Base-by-base conservation (phyloP, 2,113 vertebrate species). In the Forbesichthys agassizii region DNA sequence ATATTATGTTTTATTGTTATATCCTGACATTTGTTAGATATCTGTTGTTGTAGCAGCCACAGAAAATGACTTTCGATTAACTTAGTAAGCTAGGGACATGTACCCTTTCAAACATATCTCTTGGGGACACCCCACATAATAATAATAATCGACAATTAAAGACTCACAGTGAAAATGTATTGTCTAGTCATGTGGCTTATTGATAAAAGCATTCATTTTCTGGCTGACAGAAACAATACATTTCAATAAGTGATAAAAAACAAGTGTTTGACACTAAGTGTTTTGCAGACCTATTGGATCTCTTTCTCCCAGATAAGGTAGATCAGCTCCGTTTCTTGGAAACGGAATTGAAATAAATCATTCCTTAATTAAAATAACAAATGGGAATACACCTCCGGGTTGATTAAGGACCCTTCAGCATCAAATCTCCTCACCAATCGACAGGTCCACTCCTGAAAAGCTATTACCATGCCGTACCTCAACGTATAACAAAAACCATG, bases 181-280 rank as follows among this genome's bases (percentile, higher is more conserved):
- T 33, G 46, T 42, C 69, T 82, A 80, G 84, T 89, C 78, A 76
- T 63, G 62, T 53, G 33, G 61, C 64, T 52, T 68, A 82, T 82
- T 81, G 72, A 86, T 77, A 83, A 72, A 58, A 36, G 68, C 68
- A 75, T 74, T 81, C 71, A 80, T 84, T 86, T 78, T 84, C 72
- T 72, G 66, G 71, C 71, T 68, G 64, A 82, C 71, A 75, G 65
- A 64, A 84, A 64, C 75, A 81, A 61, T 75, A 67, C 68, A 71
- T 79, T 80, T 66, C 78, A 66, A 68, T 82, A 82, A 69, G 77
- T 36, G 60, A 80, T 69, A 80, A 83, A 65, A 62, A 6, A 46
- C 61, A 48, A 36, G 55, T 60, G 33, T n/a, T 16, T 1, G 33
- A 64, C 20, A 78, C 11, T 47, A 42, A 49, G 0, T 7, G 12